phyloP scores from a whole-genome alignment of 2,797 vertebrate genomes.

The Clamator glandarius region DNA sequence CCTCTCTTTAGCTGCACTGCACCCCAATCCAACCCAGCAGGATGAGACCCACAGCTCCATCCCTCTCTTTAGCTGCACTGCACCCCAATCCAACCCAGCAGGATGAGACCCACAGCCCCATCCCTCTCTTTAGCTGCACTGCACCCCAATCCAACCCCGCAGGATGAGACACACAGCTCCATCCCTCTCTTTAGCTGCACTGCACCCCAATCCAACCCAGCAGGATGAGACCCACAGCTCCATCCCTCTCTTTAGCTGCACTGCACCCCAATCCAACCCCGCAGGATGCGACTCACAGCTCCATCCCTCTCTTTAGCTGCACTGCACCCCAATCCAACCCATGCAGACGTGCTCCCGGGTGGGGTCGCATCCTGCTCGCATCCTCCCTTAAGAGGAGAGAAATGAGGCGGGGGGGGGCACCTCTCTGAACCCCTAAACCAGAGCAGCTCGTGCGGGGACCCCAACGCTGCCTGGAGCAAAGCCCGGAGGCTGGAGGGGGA shows the following conservation, averaged over 20 bases:
- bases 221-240: background rate
- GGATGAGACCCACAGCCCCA: too few relatives aligned
- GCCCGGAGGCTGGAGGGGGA: background rate
- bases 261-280: background rate
- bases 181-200: too few relatives aligned
- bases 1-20: background rate
- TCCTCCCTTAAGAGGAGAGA: background rate
- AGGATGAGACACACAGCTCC: too few relatives aligned
- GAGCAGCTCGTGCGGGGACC: background rate
- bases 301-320: background rate
- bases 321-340: background rate
- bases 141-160: too few relatives aligned
- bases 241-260: background rate
- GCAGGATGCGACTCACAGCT: background rate
- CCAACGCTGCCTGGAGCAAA: background rate
- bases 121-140: too few relatives aligned
- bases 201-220: too few relatives aligned
- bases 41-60: background rate
- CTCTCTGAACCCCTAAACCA: background rate
- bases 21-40: background rate
- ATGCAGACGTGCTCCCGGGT: background rate
- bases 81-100: background rate
- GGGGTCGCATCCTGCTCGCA: background rate
- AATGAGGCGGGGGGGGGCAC: accelerated
- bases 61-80: background rate